Evolutionary conservation across 2,113 vertebrate species (phyloP), one percentile per base, ranked within the genome.

Genomic region (Stigmatopora argus): DNA sequence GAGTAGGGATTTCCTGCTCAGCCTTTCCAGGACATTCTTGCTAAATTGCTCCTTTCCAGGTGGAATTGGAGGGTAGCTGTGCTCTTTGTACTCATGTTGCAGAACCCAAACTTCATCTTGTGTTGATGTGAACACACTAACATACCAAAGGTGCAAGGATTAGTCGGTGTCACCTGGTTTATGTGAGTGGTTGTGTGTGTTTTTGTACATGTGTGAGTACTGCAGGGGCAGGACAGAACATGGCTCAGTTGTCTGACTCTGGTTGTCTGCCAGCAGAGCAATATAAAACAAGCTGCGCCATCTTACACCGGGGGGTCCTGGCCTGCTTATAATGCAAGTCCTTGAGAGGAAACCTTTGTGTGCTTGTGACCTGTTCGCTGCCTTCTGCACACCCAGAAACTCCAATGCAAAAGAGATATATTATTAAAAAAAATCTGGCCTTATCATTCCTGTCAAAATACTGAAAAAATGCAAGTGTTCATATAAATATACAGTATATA

Each of bases 1-100:
- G 86, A 86, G 76, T 82, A 81, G 80, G 81, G 82, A 87, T 87
- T 89, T 86, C 88, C 87, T 89, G 83, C 85, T 69, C 75, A 75
- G 71, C 73, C 78, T 70, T 75, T 84, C 79, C 70, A 67, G 72
- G 65, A 59, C 83, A 85, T 85, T 90, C 83, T 83, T 84, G 67
- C 78, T 73, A 87, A 87, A 83, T 85, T 82, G 78, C 78, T 75
- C 61, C 70, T 78, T 86, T 80, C 73, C 85, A 86, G 78, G 80
- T 86, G 78, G 75, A 77, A 66, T 71, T 81, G 52, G 48, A 35
- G 53, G 35, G 41, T 59, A 63, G 62, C 35, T 53, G 64, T 34
- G 75, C 62, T 68, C 38, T 34, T 48, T 34, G 49, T 55, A 48
- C 53, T 31, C 19, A 53, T 17, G 35, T 41, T 44, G 63, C 45